A percentile compares a stretch with the other conserved stretches of the same genome.
Evolutionary conservation across 2,113 vertebrate genomes (phyloP).

Genomic region (Setophaga coronata): DNA sequence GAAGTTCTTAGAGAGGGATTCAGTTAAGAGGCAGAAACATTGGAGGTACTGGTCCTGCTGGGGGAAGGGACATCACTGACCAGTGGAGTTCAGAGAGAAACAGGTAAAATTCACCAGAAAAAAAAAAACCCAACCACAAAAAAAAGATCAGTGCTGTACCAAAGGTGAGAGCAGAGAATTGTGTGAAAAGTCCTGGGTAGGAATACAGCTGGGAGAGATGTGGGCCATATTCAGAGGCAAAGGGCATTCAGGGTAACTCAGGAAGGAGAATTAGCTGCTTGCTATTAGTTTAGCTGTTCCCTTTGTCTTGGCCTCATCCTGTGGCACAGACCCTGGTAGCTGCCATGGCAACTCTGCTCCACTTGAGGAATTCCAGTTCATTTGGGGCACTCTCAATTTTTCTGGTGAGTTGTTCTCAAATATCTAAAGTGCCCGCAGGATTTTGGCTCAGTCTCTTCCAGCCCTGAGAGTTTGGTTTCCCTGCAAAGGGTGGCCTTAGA

Average conservation of each 20-base stretch:
- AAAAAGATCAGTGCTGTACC: neutral
- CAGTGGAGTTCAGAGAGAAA: neutral
- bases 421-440: neutral
- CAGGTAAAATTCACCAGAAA: neutral
- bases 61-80: neutral
- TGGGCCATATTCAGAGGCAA: neutral
- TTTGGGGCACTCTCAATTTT: neutral
- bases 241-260: neutral
- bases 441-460: neutral
- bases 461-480: neutral
- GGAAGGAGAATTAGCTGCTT: neutral
- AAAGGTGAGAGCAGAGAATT: neutral
- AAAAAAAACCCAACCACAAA: neutral
- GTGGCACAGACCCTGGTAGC: neutral
- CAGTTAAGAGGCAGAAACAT: neutral
- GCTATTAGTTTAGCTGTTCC: neutral
- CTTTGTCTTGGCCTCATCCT: conserved; percentile 25
- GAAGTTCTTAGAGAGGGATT: neutral
- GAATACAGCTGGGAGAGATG: neutral
- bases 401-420: neutral
- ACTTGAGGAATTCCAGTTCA: conserved; percentile 28
- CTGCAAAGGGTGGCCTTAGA: neutral
- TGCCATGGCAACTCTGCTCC: conserved; percentile 28
- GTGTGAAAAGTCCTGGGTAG: neutral
- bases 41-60: neutral